Percentiles rank a stretch among this genome's conserved stretches.
These are phyloP conservation scores for Mechanitis messenoides DNA, from an alignment of 2,888 invertebrate genomes.

Conservation along the genomic window DNA sequence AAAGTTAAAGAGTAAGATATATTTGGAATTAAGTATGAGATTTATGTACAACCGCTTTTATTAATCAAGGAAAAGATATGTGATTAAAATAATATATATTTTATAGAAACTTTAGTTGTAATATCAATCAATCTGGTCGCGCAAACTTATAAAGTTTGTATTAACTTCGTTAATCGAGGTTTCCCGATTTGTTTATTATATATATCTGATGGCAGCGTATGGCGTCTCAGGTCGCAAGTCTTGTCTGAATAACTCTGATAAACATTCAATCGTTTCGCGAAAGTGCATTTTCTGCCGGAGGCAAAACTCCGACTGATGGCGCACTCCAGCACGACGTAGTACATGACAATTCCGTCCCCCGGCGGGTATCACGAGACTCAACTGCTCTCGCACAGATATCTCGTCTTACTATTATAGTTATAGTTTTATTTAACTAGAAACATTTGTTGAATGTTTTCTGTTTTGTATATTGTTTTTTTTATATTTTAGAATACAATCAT, in stretches of 20 bases:
- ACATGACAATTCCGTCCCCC: conserved; percentile 72
- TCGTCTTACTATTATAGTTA: conserved; percentile 37
- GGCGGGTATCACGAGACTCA: conserved; percentile 46
- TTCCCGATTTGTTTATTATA: no score
- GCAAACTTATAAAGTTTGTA: no score
- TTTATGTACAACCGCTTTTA: no score
- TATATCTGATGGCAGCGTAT: conserved; percentile 37
- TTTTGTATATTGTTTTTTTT: no score
- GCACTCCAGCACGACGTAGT: conserved; percentile 56
- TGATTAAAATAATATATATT: no score
- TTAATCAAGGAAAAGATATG: no score
- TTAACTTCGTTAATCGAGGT: no score
- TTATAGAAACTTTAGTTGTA: no score
- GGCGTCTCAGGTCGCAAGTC: conserved; percentile 40
- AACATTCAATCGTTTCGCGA: conserved; percentile 68
- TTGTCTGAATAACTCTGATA: conserved; percentile 59
- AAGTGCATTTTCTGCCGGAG: conserved; percentile 73
- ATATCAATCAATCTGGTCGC: no score
- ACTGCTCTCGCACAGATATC: conserved; percentile 39
- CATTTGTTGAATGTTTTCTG: conserved; percentile 8
- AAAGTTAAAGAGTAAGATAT: no score
- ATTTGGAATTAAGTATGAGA: no score
- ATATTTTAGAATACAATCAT: not conserved
- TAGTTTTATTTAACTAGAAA: conserved; percentile 36
- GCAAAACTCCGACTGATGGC: conserved; percentile 50